Evolutionary conservation across 2,888 invertebrate species (phyloP), one percentile per base, ranked within the genome.

Genomic region (Acanthoscelides obtectus): DNA sequence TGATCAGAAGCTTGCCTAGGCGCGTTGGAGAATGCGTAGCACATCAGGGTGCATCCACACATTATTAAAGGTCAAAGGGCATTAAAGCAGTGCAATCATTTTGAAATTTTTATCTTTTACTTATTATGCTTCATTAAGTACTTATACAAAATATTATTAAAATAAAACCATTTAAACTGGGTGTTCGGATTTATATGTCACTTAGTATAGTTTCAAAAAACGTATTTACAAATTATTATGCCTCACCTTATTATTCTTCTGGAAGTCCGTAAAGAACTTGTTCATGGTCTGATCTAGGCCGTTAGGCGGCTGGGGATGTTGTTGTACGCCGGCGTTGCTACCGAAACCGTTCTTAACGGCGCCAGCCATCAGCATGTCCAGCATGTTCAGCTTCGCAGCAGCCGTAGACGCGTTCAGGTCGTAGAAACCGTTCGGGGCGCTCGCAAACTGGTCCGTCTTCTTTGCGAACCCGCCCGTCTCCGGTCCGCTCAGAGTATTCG

Each of bases 191-290:
- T n/a, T n/a, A n/a, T n/a, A n/a, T n/a, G n/a, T n/a, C n/a, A n/a
- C n/a, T n/a, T n/a, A n/a, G n/a, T n/a, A n/a, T n/a, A n/a, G n/a
- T n/a, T n/a, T n/a, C n/a, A n/a, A n/a, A n/a, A n/a, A n/a, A n/a
- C n/a, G n/a, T n/a, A n/a, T n/a, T n/a, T n/a, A n/a, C n/a, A n/a
- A n/a, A n/a, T n/a, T n/a, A n/a, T n/a, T 19, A 20, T 66, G 20
- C 17, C 22, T 66, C 66, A 22, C 22, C 22, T 74, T 77, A 80
- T 90, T 90, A 17, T 45, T 45, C 82, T 90, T 90, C 84, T 90
- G 89, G 86, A 91, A 92, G 83, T 92, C 92, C 68, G 89, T 89
- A 88, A 92, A 91, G 85, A 92, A 92, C 83, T 92, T 92, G 74
- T 91, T 90, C 87, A 91, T 91, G 75, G 84, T 83, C 74, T 84